These are phyloP conservation scores for Tholera decimalis DNA, from an alignment of 2,888 invertebrate species.

Conservation along the genomic window DNA sequence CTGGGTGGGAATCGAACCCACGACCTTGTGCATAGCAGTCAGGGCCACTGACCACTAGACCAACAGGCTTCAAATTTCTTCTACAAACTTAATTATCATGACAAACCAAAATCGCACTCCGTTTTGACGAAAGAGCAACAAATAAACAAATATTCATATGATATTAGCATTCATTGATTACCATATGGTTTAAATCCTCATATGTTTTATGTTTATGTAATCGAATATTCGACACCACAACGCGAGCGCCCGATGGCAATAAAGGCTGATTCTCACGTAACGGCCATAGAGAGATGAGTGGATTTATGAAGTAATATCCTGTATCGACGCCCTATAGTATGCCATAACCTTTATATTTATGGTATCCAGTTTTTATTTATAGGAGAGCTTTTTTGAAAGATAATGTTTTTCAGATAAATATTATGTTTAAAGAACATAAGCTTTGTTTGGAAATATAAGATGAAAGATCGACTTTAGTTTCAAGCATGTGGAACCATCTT, in stretches of 20 bases:
- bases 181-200: too few species aligned
- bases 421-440: neutral
- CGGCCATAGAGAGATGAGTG: slow-evolving; percentile 44
- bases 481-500: too few species aligned
- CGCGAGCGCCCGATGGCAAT: slow-evolving; percentile 28
- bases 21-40: too few species aligned
- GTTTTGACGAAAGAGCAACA: too few species aligned
- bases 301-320: slow-evolving; percentile 59
- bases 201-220: neutral
- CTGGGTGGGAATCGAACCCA: too few species aligned
- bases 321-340: slow-evolving; percentile 35
- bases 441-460: neutral
- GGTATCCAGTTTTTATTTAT: slow-evolving; percentile 40
- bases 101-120: too few species aligned
- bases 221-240: slow-evolving; percentile 20
- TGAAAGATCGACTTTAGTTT: neutral
- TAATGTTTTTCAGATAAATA: slow-evolving; percentile 17
- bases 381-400: neutral
- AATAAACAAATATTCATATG: too few species aligned
- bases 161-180: too few species aligned
- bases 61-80: too few species aligned
- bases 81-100: too few species aligned
- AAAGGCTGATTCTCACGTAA: slow-evolving; percentile 54
- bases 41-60: too few species aligned
- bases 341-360: slow-evolving; percentile 30